Base-by-base conservation (phyloP, 1,140 invertebrate genomes). In the Thaumetopoea pityocampa region DNA sequence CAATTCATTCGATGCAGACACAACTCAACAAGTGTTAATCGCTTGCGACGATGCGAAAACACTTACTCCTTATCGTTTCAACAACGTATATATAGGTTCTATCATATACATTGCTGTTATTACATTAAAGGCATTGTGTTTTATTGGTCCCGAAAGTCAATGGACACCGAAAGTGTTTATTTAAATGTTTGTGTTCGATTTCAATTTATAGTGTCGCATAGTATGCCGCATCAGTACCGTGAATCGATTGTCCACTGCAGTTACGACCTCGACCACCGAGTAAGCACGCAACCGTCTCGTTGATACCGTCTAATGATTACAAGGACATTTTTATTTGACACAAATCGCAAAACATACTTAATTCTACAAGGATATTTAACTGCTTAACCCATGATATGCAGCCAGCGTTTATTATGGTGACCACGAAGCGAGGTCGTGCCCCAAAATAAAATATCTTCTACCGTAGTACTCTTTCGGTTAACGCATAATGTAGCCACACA, bases 221-320 rank as follows among this genome's bases (percentile, higher is more conserved):
- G 37, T 60, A 67, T 65, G 67, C 63, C 66, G 68, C 72, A 63
- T 80, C 58, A 55, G 63, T 72, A 72, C 63, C 36, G 35, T 65
- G 70, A 74, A 77, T 80, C 70, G 66, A 80, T 76, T 74, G 70
- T 67, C 70, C 67, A 67, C 57, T 72, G 72, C 67, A 68, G 68
- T 69, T 59, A 65, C 46, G 63, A 56, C 63, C 63, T 76, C 67
- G 71, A 59, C 69, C 67, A 76, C 67, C 63, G 59, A 52, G 48
- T 38, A 47, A 58, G 57, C 64, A 72, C 67, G 68, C 70, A 72
- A 72, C 63, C 59, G 52, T 58, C 54, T 65, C 51, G 45, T 61
- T 65, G 50, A 42, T 52, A 55, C 51, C 35, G 35, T 50, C 57
- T 66, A 64, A 64, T 59, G 30, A 56, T 56, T 59, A 53, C 46